A percentile compares a stretch with the other conserved stretches of the same genome.
Conservation (phyloP, 2,113 vertebrate species). For the Hippotragus niger region DNA sequence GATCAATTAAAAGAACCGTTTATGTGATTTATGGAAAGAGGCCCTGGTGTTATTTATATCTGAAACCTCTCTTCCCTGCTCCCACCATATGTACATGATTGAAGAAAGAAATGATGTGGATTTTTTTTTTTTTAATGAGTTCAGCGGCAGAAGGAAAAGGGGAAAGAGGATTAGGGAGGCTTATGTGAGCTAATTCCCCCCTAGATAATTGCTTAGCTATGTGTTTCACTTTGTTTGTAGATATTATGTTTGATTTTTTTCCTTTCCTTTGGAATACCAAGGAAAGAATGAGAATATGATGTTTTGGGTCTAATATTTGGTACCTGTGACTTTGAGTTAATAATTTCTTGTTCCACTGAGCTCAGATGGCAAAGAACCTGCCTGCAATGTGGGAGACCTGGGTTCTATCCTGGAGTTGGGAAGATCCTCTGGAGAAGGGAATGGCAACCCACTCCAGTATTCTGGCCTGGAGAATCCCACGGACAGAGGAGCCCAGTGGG, state of each 20-base stretch:
- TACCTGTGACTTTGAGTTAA: conserved; percentile 42
- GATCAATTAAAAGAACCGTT: neutral
- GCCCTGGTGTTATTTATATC: neutral
- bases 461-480: neutral
- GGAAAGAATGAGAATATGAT: neutral
- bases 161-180: neutral
- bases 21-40: neutral
- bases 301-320: neutral
- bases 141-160: neutral
- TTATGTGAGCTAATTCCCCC: neutral
- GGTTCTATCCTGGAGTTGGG: neutral
- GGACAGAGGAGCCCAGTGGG: neutral
- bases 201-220: neutral
- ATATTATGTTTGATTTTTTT: neutral
- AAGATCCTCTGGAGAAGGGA: neutral
- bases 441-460: neutral
- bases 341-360: neutral
- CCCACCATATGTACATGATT: neutral
- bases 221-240: neutral
- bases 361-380: neutral
- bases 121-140: neutral
- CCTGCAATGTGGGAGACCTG: neutral
- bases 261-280: neutral
- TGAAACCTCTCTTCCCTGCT: neutral
- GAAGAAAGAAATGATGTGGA: neutral